A percentile compares a stretch with the other conserved stretches of the same genome.
phyloP scores from a whole-genome alignment of 64 coral and sea anemone species.

The Montipora sp. region DNA sequence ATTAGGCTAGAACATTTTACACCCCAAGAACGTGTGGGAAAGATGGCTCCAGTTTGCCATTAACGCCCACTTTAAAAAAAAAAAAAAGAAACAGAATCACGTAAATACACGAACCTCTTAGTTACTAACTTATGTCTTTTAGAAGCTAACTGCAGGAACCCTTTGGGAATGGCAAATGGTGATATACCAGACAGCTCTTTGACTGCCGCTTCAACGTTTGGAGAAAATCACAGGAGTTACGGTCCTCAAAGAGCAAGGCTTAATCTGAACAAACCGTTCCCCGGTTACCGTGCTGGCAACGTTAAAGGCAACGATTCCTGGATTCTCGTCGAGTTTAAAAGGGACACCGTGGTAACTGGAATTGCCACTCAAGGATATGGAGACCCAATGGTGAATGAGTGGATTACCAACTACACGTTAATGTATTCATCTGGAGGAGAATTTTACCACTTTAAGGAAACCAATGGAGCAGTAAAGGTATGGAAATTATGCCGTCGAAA shows the following conservation, averaged over 20 bases:
- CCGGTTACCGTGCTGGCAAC: slow-evolving; percentile 15
- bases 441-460: slow-evolving; percentile 44
- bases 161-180: slow-evolving; percentile 25
- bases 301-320: not conserved
- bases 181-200: slow-evolving; percentile 29
- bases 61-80: no score
- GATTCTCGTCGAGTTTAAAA: slow-evolving; percentile 27
- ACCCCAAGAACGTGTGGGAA: not conserved
- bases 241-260: slow-evolving; percentile 31
- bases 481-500: not conserved
- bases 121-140: not conserved
- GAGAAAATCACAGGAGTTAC: not conserved
- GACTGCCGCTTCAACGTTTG: slow-evolving; percentile 11
- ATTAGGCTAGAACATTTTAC: not conserved
- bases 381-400: slow-evolving; percentile 34
- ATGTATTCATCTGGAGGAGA: slow-evolving; percentile 19
- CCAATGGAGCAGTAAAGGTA: slow-evolving; percentile 13
- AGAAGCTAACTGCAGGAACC: slow-evolving; percentile 37
- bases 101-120: no score
- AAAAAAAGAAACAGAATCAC: no score
- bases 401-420: slow-evolving; percentile 56
- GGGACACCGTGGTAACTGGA: slow-evolving; percentile 45
- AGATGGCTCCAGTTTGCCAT: not conserved
- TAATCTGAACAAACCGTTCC: not conserved
- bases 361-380: slow-evolving; percentile 63